Evolutionary conservation across 2,113 vertebrate genomes (phyloP).

Genomic region (Oryzias javanicus): DNA sequence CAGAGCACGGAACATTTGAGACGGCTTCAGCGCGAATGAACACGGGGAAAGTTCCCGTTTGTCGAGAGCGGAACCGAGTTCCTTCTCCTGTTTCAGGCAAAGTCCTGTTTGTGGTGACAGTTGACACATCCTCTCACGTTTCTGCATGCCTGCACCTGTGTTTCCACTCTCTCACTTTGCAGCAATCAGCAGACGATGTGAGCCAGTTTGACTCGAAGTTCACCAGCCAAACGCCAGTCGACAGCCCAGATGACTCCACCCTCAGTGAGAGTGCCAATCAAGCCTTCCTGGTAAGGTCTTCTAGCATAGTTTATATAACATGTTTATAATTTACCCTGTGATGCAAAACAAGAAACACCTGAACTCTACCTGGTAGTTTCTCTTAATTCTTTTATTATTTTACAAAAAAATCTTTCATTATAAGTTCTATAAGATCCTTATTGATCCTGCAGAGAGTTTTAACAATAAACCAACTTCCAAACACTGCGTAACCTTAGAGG

Average conservation of each 20-base stretch:
- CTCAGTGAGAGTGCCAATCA: constrained; percentile 99
- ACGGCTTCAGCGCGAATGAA: too few relatives aligned
- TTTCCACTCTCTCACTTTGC: constrained; percentile 26
- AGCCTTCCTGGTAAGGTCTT: constrained; percentile 90
- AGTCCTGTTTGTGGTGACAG: background rate
- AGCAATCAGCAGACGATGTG: constrained; percentile 99
- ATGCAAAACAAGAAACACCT: background rate
- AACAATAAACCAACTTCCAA: too few relatives aligned
- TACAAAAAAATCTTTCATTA: too few relatives aligned
- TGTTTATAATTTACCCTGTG: background rate
- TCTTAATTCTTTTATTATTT: too few relatives aligned
- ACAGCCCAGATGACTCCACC: constrained; percentile 98
- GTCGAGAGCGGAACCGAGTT: background rate
- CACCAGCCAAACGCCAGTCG: constrained; percentile 98
- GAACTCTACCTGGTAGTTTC: too few relatives aligned
- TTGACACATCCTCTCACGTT: constrained; percentile 4
- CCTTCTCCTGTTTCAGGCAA: constrained; percentile 27
- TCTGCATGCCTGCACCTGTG: constrained; percentile 1
- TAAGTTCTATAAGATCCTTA: too few relatives aligned
- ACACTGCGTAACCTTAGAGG: too few relatives aligned
- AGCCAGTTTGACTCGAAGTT: constrained; percentile 99
- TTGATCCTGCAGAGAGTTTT: too few relatives aligned
- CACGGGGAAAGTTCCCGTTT: too few relatives aligned
- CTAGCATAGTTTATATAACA: background rate
- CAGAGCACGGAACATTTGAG: background rate